A percentile compares a stretch with the other conserved stretches of the same genome.
These are phyloP conservation scores for Gyps fulvus DNA, from an alignment of 2,113 vertebrate genomes.

Conservation along the genomic window DNA sequence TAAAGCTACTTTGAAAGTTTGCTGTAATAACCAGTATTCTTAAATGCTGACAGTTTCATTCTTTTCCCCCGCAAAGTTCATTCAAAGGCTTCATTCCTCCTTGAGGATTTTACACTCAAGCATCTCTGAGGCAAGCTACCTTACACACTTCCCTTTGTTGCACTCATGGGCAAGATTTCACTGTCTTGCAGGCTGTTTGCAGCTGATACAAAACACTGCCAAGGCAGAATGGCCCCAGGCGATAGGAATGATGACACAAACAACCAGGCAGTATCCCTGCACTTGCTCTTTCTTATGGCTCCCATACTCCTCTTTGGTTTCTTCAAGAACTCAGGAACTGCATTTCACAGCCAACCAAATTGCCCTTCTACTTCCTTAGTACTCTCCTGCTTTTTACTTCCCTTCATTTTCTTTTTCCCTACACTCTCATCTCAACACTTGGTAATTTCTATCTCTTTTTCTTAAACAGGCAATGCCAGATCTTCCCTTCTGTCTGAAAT, in stretches of 20 bases:
- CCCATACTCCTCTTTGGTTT: neutral
- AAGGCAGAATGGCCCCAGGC: neutral
- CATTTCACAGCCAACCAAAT: slow-evolving; percentile 12
- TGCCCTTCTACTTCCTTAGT: neutral
- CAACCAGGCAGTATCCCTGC: neutral
- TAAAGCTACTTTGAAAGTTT: neutral
- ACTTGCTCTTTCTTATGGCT: neutral
- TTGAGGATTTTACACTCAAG: neutral
- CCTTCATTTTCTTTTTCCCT: slow-evolving; percentile 1
- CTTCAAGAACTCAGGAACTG: neutral
- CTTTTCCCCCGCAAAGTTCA: neutral
- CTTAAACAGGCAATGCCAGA: slow-evolving; percentile 1
- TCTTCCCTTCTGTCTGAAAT: neutral
- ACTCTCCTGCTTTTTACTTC: neutral
- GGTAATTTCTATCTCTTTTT: neutral
- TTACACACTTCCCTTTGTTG: neutral
- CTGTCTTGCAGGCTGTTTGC: neutral
- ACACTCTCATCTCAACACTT: neutral
- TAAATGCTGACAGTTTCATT: neutral
- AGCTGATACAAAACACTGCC: neutral
- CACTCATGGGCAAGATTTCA: neutral
- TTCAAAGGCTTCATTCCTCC: neutral
- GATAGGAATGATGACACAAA: neutral
- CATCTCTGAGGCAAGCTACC: neutral
- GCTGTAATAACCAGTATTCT: neutral